Evolutionary conservation across 1,140 invertebrate species (phyloP).

Genomic region (Caenorhabditis remanei): DNA sequence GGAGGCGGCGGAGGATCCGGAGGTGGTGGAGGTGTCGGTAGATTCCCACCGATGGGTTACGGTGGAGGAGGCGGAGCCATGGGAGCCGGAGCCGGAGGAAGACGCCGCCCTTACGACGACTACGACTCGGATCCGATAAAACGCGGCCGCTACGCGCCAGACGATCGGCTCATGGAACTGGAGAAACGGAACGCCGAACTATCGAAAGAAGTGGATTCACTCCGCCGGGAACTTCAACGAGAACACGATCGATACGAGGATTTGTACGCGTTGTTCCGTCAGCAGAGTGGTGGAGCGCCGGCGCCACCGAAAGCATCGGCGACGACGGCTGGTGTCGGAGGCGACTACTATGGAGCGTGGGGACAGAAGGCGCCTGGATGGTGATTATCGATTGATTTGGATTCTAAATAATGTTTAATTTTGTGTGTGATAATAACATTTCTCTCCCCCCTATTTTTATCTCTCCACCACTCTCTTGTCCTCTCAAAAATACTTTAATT

Average conservation of each 20-base stretch:
- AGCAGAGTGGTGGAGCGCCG: conserved; percentile 31
- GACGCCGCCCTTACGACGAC: conserved; percentile 58
- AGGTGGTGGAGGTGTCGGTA: background rate
- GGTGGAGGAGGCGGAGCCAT: background rate
- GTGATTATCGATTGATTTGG: background rate
- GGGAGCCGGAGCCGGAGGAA: conserved; percentile 14
- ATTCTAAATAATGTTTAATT: background rate
- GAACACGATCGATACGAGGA: conserved; percentile 72
- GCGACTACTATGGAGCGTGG: conserved; percentile 36
- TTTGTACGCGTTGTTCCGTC: conserved; percentile 67
- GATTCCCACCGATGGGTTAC: background rate
- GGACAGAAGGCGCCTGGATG: conserved; percentile 19
- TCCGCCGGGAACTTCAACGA: conserved; percentile 71
- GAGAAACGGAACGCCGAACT: conserved; percentile 72
- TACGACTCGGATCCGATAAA: conserved; percentile 47
- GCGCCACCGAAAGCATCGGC: background rate
- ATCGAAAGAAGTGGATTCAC: conserved; percentile 70
- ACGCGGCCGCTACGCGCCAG: conserved; percentile 41
- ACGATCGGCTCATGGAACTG: conserved; percentile 67
- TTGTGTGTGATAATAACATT: conserved; percentile 18
- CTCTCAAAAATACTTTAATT: conserved; percentile 13
- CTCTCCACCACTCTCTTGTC: background rate
- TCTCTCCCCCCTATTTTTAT: background rate
- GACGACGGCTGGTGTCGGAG: background rate
- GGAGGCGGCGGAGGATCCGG: conserved; percentile 21